A percentile compares a stretch with the other conserved stretches of the same genome.
Evolutionary conservation across 2,113 vertebrate species (phyloP).

Genomic region (Cercopithecus mona): DNA sequence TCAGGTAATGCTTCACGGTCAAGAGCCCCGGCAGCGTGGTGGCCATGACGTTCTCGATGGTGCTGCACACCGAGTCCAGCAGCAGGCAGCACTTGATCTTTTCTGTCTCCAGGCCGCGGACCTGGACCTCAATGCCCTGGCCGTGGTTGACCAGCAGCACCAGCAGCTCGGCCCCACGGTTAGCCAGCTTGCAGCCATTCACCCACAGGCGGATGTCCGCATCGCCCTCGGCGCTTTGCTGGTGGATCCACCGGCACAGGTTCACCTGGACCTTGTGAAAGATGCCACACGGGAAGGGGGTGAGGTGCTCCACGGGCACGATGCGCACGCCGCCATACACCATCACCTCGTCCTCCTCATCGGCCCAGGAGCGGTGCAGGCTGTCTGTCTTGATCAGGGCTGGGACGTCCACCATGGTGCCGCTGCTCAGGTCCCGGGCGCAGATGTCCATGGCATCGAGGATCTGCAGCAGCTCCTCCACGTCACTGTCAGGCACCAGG

Average conservation of each 20-base stretch:
- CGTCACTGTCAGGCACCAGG: slow-evolving; percentile 93
- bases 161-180: slow-evolving; percentile 92
- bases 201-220: slow-evolving; percentile 95
- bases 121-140: slow-evolving; percentile 96
- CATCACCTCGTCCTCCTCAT: slow-evolving; percentile 93
- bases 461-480: slow-evolving; percentile 96
- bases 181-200: slow-evolving; percentile 93
- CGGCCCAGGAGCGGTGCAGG: slow-evolving; percentile 96
- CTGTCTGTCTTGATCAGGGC: slow-evolving; percentile 96
- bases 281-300: slow-evolving; percentile 96
- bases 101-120: slow-evolving; percentile 92
- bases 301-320: slow-evolving; percentile 95
- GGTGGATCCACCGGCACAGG: slow-evolving; percentile 97
- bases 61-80: slow-evolving; percentile 95
- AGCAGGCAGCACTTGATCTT: slow-evolving; percentile 94
- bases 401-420: slow-evolving; percentile 96
- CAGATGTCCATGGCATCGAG: slow-evolving; percentile 99
- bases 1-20: slow-evolving; percentile 95
- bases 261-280: slow-evolving; percentile 99
- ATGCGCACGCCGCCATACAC: slow-evolving; percentile 95
- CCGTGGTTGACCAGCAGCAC: slow-evolving; percentile 98
- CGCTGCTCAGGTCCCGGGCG: slow-evolving; percentile 92
- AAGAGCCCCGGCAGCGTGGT: slow-evolving; percentile 95
- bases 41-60: slow-evolving; percentile 94
- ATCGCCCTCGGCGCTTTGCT: slow-evolving; percentile 92